Percentiles rank a stretch among this genome's conserved stretches.
Conservation (phyloP, 2,797 vertebrate genomes). For the Taeniopygia guttata region DNA sequence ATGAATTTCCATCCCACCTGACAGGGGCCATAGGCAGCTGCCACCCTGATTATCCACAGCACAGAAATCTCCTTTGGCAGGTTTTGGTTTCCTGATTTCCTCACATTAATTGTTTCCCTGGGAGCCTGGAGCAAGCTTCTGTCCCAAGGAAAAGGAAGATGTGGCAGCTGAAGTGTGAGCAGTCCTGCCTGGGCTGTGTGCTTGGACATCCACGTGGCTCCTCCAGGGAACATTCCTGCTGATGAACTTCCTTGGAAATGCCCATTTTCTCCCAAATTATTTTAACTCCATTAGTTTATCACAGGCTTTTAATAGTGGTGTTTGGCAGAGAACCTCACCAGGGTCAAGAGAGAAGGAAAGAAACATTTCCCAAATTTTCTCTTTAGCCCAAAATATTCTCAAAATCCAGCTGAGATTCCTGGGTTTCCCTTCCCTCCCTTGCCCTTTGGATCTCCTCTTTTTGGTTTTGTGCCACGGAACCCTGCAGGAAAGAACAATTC, state of each 20-base stretch:
- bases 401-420: not conserved
- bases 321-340: not conserved
- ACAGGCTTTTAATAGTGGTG: not conserved
- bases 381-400: fast-evolving
- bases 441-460: not conserved
- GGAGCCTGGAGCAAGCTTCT: not conserved
- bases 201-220: not conserved
- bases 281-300: not conserved
- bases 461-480: not conserved
- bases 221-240: not conserved
- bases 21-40: not conserved
- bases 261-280: not conserved
- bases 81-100: not conserved
- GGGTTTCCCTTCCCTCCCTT: not conserved
- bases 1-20: not conserved
- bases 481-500: not conserved
- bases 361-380: not conserved
- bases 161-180: not conserved
- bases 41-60: not conserved
- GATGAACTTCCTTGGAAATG: not conserved
- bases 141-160: not conserved
- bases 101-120: not conserved
- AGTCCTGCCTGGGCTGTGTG: not conserved
- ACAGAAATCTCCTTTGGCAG: not conserved
- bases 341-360: not conserved